A percentile compares a stretch with the other conserved stretches of the same genome.
Evolutionary conservation across 2,888 invertebrate genomes (phyloP).

Genomic region (Ectemnius cavifrons): DNA sequence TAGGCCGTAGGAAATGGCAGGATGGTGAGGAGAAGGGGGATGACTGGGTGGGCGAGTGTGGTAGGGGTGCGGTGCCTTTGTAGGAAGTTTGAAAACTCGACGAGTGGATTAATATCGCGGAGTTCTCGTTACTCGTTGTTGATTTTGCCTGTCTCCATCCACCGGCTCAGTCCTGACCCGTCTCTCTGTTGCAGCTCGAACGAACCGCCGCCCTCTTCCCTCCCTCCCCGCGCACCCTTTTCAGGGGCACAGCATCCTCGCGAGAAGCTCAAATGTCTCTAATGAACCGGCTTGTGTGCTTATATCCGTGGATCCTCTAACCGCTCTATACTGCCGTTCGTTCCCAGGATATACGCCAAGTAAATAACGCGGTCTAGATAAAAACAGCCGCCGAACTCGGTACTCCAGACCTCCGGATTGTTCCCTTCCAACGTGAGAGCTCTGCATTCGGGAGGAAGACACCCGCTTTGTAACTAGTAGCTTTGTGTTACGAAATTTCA

Average conservation of each 20-base stretch:
- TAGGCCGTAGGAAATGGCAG: slow-evolving; percentile 40
- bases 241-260: slow-evolving; percentile 56
- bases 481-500: too few species aligned
- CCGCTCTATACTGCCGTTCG: slow-evolving; percentile 69
- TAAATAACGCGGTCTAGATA: slow-evolving; percentile 72
- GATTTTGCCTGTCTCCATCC: slow-evolving; percentile 77
- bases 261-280: slow-evolving; percentile 77
- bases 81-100: slow-evolving; percentile 78
- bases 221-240: slow-evolving; percentile 52
- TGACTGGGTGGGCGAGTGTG: slow-evolving; percentile 31
- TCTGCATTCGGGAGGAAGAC: too few species aligned
- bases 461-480: too few species aligned
- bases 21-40: slow-evolving; percentile 20
- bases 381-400: slow-evolving; percentile 61
- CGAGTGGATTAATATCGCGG: slow-evolving; percentile 78
- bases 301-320: slow-evolving; percentile 74
- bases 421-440: slow-evolving; percentile 13
- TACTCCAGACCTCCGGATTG: slow-evolving; percentile 19
- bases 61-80: slow-evolving; percentile 72
- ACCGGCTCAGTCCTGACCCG: slow-evolving; percentile 61
- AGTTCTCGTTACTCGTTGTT: slow-evolving; percentile 78
- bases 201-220: slow-evolving; percentile 39
- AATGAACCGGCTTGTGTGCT: slow-evolving; percentile 78
- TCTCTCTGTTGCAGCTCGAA: slow-evolving; percentile 36
- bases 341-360: slow-evolving; percentile 63